phyloP scores from a whole-genome alignment of 2,888 invertebrate species.

The Hoplodrina blanda region DNA sequence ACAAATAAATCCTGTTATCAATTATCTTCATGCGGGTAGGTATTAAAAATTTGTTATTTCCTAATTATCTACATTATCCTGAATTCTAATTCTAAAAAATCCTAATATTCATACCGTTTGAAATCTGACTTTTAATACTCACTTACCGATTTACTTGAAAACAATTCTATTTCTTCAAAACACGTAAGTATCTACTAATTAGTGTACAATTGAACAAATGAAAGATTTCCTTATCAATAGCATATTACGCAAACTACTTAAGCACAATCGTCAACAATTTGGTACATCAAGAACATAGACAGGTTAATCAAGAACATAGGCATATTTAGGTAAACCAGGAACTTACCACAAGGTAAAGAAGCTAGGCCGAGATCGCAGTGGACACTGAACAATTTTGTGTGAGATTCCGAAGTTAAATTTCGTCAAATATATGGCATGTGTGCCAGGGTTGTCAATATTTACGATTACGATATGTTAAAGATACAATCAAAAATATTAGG shows the following conservation, averaged over 20 bases:
- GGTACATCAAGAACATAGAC: neutral
- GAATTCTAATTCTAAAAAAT: no score
- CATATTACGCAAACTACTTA: neutral
- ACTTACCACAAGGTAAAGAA: constrained; percentile 75
- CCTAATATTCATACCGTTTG: no score
- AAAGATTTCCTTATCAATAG: neutral
- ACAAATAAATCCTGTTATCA: no score
- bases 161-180: no score
- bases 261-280: neutral
- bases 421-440: constrained; percentile 61
- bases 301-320: neutral
- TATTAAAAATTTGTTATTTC: no score
- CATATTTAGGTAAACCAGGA: neutral
- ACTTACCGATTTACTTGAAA: no score
- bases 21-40: no score
- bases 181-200: no score
- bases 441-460: constrained; percentile 73
- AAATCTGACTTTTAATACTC: no score
- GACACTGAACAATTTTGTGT: constrained; percentile 74
- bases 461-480: constrained; percentile 34
- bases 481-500: constrained; percentile 14
- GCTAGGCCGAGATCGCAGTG: constrained; percentile 71
- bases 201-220: no score
- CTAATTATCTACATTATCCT: no score
- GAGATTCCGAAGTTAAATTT: constrained; percentile 76